Evolutionary conservation across 37 sponge, comb jelly and placozoan genomes (phyloP), one percentile per base, ranked within the genome.

Genomic region (Mnemiopsis leidyi): DNA sequence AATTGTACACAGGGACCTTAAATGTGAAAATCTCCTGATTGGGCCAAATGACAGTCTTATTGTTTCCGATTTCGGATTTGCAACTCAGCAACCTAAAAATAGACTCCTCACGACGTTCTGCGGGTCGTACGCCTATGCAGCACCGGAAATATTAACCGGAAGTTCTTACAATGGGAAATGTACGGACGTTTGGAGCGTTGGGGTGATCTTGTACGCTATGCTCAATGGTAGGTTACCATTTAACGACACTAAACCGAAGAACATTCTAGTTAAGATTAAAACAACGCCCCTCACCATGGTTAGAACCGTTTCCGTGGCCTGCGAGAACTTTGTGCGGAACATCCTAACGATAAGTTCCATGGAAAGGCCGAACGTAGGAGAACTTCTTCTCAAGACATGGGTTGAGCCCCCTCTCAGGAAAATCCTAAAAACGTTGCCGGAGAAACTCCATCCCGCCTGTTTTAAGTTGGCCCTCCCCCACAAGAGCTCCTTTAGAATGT

Each of bases 131-230:
- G 98, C 98, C 0, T 98, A 98, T 93, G 98, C 98, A 33, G 96
- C 97, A 0, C 98, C 98, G 0, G 96, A 98, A 69, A 94, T 98
- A 13, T 96, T 98, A 0, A 39, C 94, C 23, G 98, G 98, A 16
- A 68, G 96, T 25, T 96, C 97, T 7, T 98, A 98, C 93, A 69
- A 93, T 69, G 98, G 96, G 7, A 76, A 76, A 68, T 75, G 39
- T 29, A 93, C 98, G 38, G 98, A 98, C 76, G 95, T 96, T 16
- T 98, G 98, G 98, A 98, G 98, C 92, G 95, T 96, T 92, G 98
- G 98, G 31, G 94, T 97, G 7, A 93, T 97, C 0, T 93, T 96
- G 76, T 97, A 95, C 90, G 97, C 97, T 26, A 97, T 97, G 97
- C 94, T 95, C n/a, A 83, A 76, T 36, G 97, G 97, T 1, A 85